These are phyloP conservation scores for Cataglyphis albicans DNA, from an alignment of 2,888 invertebrate genomes.

Conservation along the genomic window DNA sequence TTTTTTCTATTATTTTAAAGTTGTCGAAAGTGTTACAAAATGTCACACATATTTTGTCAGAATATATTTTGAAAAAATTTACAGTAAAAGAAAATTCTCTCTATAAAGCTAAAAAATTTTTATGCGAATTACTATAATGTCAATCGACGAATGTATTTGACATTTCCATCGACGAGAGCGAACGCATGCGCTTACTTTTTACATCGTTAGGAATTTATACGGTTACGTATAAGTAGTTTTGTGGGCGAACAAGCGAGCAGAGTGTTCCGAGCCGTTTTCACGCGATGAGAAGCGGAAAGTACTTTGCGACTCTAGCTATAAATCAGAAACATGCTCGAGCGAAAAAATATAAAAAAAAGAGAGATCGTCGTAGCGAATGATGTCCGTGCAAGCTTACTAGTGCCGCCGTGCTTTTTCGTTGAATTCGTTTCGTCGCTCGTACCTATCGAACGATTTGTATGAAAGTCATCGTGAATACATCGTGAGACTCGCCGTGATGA, in stretches of 20 bases:
- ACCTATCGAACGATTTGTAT: constrained; percentile 78
- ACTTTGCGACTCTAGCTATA: constrained; percentile 66
- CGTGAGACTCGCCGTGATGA: constrained; percentile 72
- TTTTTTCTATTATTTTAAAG: constrained; percentile 11
- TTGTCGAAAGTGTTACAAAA: neutral
- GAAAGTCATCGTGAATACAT: constrained; percentile 78
- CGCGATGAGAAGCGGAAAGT: constrained; percentile 57
- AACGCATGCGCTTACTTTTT: constrained; percentile 68
- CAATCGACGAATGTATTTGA: constrained; percentile 1
- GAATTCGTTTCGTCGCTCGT: constrained; percentile 77
- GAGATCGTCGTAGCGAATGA: constrained; percentile 80
- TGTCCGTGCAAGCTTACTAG: constrained; percentile 86
- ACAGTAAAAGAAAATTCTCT: neutral
- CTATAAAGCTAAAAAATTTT: neutral
- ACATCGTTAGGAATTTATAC: constrained; percentile 65
- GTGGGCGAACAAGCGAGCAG: constrained; percentile 68
- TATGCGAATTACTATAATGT: neutral
- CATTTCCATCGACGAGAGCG: constrained; percentile 47
- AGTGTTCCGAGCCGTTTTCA: constrained; percentile 60
- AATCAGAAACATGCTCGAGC: constrained; percentile 49
- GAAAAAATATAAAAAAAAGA: constrained; percentile 52
- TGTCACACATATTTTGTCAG: neutral
- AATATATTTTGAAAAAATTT: constrained; percentile 3
- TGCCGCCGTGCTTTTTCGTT: constrained; percentile 82
- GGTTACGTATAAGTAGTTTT: constrained; percentile 67